phyloP scores from a whole-genome alignment of 30 jellyfish, hydroid and myxozoan genomes.

The Hydra vulgaris region DNA sequence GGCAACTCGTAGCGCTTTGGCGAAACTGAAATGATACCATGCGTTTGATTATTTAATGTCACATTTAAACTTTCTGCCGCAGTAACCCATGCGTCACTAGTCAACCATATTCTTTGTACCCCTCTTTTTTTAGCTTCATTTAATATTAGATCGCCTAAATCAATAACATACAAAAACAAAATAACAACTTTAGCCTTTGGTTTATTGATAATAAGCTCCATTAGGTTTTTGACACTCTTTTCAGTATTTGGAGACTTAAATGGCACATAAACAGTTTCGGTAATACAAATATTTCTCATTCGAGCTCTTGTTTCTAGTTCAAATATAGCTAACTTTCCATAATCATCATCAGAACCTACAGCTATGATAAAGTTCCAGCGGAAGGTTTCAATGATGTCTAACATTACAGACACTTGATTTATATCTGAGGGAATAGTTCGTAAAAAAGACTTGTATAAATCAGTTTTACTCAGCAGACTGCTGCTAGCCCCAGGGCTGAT shows the following conservation, averaged over 20 bases:
- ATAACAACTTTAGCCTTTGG: slow-evolving; percentile 70
- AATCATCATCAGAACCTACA: slow-evolving; percentile 87
- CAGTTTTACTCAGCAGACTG: slow-evolving; percentile 53
- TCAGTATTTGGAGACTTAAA: slow-evolving; percentile 33
- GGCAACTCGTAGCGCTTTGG: slow-evolving; percentile 35
- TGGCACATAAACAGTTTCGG: slow-evolving; percentile 62
- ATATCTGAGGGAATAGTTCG: slow-evolving; percentile 89
- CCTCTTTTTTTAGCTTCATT: slow-evolving; percentile 50
- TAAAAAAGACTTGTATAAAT: slow-evolving; percentile 65
- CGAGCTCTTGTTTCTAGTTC: slow-evolving; percentile 55
- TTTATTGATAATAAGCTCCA: slow-evolving; percentile 21
- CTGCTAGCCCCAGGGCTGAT: slow-evolving; percentile 80
- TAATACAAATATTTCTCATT: slow-evolving; percentile 55
- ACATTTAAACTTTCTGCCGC: slow-evolving; percentile 38
- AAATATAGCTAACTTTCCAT: slow-evolving; percentile 69
- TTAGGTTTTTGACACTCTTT: slow-evolving; percentile 39
- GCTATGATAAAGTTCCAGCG: slow-evolving; percentile 73
- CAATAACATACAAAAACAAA: slow-evolving; percentile 49
- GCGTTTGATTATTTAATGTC: slow-evolving; percentile 19
- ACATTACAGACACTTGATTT: slow-evolving; percentile 69
- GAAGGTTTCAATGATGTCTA: slow-evolving; percentile 54
- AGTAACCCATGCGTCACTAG: slow-evolving; percentile 91
- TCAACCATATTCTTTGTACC: slow-evolving; percentile 61
- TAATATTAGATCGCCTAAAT: slow-evolving; percentile 55
- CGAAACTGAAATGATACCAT: slow-evolving; percentile 62